Evolutionary conservation across 37 sponge, comb jelly and placozoan species (phyloP), one percentile per base, ranked within the genome.

Genomic region (Agelas oroides): DNA sequence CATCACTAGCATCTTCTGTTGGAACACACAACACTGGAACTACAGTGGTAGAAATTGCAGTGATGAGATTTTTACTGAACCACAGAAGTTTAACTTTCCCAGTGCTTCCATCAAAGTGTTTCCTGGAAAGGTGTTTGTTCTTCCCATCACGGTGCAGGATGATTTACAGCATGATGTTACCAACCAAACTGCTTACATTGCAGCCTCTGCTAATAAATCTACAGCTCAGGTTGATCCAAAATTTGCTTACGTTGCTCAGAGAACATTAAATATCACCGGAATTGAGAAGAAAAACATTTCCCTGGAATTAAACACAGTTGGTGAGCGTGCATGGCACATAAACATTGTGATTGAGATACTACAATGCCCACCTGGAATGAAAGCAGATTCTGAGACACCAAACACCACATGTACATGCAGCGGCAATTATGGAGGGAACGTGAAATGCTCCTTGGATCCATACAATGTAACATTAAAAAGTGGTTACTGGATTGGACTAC

Each of bases 401-500:
- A 18, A 6, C 19, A 27, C 30, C 3, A 2, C 53, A 70, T 69
- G 52, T 41, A 18, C 68, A 70, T 70, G 34, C 81, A 23, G n/a
- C n/a, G n/a, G n/a, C 0, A 68, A 56, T 59, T 69, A 80, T 53
- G 54, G 55, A 30, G 67, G 35, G 24, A 34, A 21, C 17, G 18
- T 79, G 32, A 27, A 19, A 2, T 85, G 86, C 57, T 15, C 27
- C 36, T 25, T 34, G 13, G 28, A 40, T 56, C 12, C 17, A 0
- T 3, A 64, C 0, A n/a, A 28, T 37, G 79, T 64, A 27, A 15
- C 5, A 5, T 24, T 87, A 30, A 5, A 0, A 0, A 61, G 61
- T 1, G 53, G 56, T 23, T n/a, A 79, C 53, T 87, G 87, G 87
- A 79, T 87, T 53, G 87, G 87, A 18, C 0, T 46, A 46, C 46